Percentiles rank a stretch among this genome's conserved stretches.
phyloP scores from a whole-genome alignment of 2,113 vertebrate species.

The Malurus elegans region DNA sequence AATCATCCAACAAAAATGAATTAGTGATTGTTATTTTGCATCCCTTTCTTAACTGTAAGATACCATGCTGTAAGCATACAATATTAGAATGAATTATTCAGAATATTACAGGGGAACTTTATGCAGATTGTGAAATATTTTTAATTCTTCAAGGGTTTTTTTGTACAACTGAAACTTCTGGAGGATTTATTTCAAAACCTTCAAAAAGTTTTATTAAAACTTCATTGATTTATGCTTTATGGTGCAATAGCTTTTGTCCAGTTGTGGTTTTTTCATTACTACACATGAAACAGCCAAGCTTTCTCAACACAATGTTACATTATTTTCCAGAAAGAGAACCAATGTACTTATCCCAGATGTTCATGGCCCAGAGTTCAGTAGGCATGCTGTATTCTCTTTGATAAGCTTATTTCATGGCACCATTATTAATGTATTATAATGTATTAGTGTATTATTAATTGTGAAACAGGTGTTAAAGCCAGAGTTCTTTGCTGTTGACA shows the following conservation, averaged over 20 bases:
- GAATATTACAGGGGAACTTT: neutral
- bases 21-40: neutral
- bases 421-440: no score
- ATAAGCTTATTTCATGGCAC: neutral
- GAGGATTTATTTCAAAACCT: neutral
- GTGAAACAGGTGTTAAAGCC: neutral
- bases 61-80: neutral
- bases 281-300: neutral
- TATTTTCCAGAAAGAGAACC: neutral
- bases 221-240: neutral
- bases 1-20: neutral
- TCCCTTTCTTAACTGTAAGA: neutral
- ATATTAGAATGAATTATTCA: neutral
- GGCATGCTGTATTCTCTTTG: neutral
- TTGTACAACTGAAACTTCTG: neutral
- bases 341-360: neutral
- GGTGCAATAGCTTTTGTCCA: neutral
- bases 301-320: neutral
- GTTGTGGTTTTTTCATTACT: neutral
- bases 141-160: neutral
- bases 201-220: neutral
- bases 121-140: neutral
- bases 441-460: neutral
- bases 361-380: neutral
- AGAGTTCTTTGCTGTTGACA: neutral